Percentiles rank a stretch among this genome's conserved stretches.
Conservation (phyloP, 2,113 vertebrate species). For the Rhagologus leucostigma region DNA sequence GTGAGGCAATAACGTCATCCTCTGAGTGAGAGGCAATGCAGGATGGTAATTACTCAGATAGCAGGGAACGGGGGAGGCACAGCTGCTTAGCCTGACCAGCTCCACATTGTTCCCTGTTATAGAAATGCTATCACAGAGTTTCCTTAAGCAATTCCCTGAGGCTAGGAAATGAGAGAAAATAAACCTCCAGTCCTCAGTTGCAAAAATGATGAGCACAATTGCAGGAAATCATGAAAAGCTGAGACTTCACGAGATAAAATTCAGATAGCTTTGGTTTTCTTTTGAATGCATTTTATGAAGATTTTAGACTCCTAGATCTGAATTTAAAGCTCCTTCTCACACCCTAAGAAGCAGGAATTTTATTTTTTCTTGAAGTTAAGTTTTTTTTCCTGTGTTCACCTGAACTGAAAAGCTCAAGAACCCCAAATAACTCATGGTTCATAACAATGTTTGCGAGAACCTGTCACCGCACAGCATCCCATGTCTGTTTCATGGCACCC, state of each 20-base stretch:
- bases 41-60: conserved; percentile 24
- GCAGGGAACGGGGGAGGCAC: neutral
- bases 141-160: neutral
- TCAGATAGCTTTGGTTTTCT: neutral
- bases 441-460: neutral
- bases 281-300: neutral
- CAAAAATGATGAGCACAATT: neutral
- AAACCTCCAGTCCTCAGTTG: neutral
- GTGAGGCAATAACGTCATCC: conserved; percentile 6
- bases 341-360: neutral
- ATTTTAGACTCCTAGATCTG: neutral
- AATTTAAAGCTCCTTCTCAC: neutral
- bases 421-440: neutral
- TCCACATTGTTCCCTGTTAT: neutral
- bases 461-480: neutral
- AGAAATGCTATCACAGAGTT: neutral
- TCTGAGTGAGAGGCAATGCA: neutral
- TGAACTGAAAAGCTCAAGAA: neutral
- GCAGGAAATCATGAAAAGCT: neutral
- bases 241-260: neutral
- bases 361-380: neutral
- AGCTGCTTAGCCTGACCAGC: conserved; percentile 24
- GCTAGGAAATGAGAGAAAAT: conserved; percentile 12
- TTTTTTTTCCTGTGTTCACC: neutral
- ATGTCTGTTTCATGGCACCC: neutral